Conservation (phyloP, 2,888 invertebrate species). For the Scelioninae gen. 2 region DNA sequence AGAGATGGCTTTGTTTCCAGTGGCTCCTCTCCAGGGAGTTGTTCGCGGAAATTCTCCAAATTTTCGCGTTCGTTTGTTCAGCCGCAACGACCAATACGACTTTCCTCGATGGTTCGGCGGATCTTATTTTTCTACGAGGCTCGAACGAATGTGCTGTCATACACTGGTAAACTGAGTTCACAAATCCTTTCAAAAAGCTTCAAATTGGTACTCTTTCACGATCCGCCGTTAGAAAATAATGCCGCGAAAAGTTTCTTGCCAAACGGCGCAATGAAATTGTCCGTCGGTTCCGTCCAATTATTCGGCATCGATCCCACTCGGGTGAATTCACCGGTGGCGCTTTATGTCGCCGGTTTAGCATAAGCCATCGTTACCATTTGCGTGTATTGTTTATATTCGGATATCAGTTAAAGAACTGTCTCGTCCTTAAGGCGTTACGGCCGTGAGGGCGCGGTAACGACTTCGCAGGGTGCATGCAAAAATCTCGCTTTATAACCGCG, state of each 20-base stretch:
- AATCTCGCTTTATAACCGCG: slow-evolving; percentile 55
- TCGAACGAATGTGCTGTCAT: slow-evolving; percentile 25
- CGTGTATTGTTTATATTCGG: slow-evolving; percentile 31
- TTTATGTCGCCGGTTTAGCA: too few species aligned
- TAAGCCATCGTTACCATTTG: slow-evolving; percentile 18
- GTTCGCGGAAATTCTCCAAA: slow-evolving; percentile 47
- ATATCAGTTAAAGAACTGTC: slow-evolving; percentile 39
- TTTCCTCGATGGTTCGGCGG: slow-evolving; percentile 35
- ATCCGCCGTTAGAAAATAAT: background rate
- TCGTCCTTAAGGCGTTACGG: slow-evolving; percentile 37
- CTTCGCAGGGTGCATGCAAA: slow-evolving; percentile 46
- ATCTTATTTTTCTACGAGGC: slow-evolving; percentile 37
- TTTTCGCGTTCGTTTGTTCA: slow-evolving; percentile 51
- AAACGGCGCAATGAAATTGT: too few species aligned
- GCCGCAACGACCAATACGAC: slow-evolving; percentile 38
- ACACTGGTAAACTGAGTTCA: slow-evolving; percentile 20
- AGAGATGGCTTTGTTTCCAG: slow-evolving; percentile 53
- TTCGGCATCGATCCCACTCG: too few species aligned
- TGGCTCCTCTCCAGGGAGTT: slow-evolving; percentile 48
- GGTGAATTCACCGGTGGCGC: too few species aligned
- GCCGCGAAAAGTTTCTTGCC: background rate
- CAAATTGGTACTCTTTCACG: slow-evolving; percentile 10
- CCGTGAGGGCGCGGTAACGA: slow-evolving; percentile 42
- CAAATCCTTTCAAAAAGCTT: slow-evolving; percentile 20
- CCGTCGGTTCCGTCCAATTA: too few species aligned